Conservation (phyloP, 2,888 invertebrate genomes). For the Protodeltote pygarga region DNA sequence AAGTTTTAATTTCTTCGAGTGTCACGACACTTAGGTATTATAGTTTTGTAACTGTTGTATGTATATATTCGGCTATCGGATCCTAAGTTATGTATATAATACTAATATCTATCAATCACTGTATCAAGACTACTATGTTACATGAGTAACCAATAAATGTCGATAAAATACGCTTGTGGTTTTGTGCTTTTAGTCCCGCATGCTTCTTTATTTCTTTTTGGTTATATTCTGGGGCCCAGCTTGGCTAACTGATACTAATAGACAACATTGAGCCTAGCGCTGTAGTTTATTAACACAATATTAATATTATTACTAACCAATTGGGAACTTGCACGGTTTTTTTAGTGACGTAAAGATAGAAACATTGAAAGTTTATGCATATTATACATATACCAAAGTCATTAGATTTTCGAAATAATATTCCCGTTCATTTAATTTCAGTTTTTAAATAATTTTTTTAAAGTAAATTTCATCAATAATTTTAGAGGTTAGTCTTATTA, state of each 20-base stretch:
- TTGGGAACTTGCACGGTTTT: too few relatives aligned
- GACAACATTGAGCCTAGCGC: conserved; percentile 48
- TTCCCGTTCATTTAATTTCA: too few relatives aligned
- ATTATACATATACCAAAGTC: too few relatives aligned
- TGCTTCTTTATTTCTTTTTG: conserved; percentile 73
- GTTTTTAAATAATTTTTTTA: too few relatives aligned
- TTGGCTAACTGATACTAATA: conserved; percentile 53
- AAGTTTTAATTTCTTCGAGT: conserved; percentile 38
- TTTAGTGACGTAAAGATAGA: too few relatives aligned
- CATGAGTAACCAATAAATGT: conserved; percentile 82
- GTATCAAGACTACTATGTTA: conserved; percentile 74
- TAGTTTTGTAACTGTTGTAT: conserved; percentile 57
- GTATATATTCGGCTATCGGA: conserved; percentile 50
- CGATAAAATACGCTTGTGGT: conserved; percentile 82
- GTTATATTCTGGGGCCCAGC: conserved; percentile 71
- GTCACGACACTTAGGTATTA: conserved; percentile 33
- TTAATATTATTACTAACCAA: too few relatives aligned
- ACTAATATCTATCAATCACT: conserved; percentile 67
- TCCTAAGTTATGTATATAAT: conserved; percentile 58
- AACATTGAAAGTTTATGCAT: too few relatives aligned
- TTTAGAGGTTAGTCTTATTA: too few relatives aligned
- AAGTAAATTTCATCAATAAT: too few relatives aligned
- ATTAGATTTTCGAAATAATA: too few relatives aligned
- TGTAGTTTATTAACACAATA: conserved; percentile 41
- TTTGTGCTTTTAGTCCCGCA: conserved; percentile 84